Base-by-base conservation (phyloP, 2,113 vertebrate genomes). In the Gnathonemus echidnorhynchus region DNA sequence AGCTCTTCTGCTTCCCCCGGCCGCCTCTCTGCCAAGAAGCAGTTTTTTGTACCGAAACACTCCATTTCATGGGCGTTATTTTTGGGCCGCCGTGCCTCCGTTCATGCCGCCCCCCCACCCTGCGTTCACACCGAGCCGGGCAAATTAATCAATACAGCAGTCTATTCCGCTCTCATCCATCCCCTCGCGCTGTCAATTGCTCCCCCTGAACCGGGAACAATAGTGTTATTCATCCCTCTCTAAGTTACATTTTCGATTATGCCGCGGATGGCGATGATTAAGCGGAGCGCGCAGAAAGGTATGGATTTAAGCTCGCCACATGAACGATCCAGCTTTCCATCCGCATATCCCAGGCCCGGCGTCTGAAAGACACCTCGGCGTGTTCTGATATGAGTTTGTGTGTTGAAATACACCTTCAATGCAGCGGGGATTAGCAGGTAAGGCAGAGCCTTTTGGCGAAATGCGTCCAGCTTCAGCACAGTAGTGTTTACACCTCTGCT, bases 231-330 rank as follows among this genome's bases (percentile, higher is more conserved):
- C 53, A 88, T 62, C 52, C 52, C 52, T 50, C 35, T 66, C 35
- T 35, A 62, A 87, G 86, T 19, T 87, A 87, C 50, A 53, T 31
- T 31, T 87, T 53, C 86, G 86, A 87, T 87, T 87, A 53, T 53
- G 27, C 3, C 5, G 3, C 17, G 27, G 48, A 85, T 85, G 15
- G 39, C 19, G 45, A 85, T 85, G 83, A 85, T 85, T 85, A 85
- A 85, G 83, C 42, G 83, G 24, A 11, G 42, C 7, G 39, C 49
- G 3, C n/a, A 35, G n/a, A 87, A 49, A 53, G 50, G 5, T 87
- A 56, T 35, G 86, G 86, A 87, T 52, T 53, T 31, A 53, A 52
- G 50, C 50, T 31, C 3, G 27, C 6, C 31, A 50, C 31, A 9
- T 39, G 50, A 87, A 87, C 15, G 31, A 87, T 48, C 31, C 31